These are phyloP conservation scores for Phalacrocorax aristotelis DNA, from an alignment of 2,113 vertebrate genomes.

Conservation along the genomic window DNA sequence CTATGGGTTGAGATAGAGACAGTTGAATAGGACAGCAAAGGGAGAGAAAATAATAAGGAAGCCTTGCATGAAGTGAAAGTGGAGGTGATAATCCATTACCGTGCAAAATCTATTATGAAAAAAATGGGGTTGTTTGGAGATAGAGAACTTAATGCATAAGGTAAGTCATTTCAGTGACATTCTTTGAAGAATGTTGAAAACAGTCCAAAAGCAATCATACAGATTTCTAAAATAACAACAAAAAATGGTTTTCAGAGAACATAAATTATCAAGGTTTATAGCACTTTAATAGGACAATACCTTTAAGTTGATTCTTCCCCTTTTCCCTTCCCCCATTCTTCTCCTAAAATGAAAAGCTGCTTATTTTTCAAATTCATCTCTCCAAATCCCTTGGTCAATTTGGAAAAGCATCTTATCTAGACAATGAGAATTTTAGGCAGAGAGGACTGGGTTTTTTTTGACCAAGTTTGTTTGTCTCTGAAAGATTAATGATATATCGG, in stretches of 20 bases:
- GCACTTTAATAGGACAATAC: not conserved
- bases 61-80: not conserved
- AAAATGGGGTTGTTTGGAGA: accelerated
- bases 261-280: not conserved
- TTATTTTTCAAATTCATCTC: not conserved
- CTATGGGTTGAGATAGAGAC: no score
- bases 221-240: not conserved
- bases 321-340: not conserved
- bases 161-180: not conserved
- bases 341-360: not conserved
- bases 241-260: not conserved
- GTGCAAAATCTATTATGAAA: not conserved
- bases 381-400: not conserved
- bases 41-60: not conserved
- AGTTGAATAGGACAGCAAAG: no score
- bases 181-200: not conserved
- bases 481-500: not conserved
- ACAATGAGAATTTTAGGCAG: not conserved
- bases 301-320: not conserved
- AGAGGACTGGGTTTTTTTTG: not conserved
- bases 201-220: not conserved
- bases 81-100: slow-evolving; percentile 1
- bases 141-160: not conserved
- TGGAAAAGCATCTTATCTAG: not conserved
- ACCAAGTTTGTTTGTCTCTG: not conserved